Base-by-base conservation (phyloP, 1,140 invertebrate genomes). In the Nymphalis io region DNA sequence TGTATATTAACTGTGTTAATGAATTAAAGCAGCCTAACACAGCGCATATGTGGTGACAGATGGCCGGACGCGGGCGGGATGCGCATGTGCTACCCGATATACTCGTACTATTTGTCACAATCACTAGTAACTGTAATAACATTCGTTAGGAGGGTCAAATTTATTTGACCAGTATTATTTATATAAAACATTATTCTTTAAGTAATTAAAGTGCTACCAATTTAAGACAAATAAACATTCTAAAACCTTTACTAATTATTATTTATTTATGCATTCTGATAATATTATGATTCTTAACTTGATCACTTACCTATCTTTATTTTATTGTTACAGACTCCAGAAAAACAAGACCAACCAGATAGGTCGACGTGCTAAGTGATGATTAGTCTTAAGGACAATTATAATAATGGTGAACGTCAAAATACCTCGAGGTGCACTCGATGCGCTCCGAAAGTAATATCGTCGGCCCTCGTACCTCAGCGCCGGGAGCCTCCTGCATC, bases 251-350 rank as follows among this genome's bases (percentile, higher is more conserved):
- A 23, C 23, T 3, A 27, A 27, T 27, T 27, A n/a, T n/a, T n/a
- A n/a, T n/a, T n/a, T n/a, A n/a, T n/a, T n/a, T n/a, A 27, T 3
- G 23, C 3, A 0, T 5, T 27, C 15, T 15, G 2, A 15, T 16
- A 33, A 42, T 23, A 65, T 39, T 33, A 6, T 33, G 27, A 20
- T 65, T 23, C 46, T 12, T 10, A 21, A 51, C 46, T 18, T 15
- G n/a, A 68, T 62, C 46, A 66, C 58, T 55, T 60, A 57, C 39
- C 20, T 10, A 21, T 13, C 11, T 65, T 77, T 84, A 85, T 90
- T 71, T 78, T 70, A 77, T 92, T 92, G 91, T 92, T 92, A 85
- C 92, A 92, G 92, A 87, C 85, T 53, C 84, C 88, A 68, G 91
- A 92, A 73, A 92, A 92, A 78, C 85, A 88, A 73, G 91, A 88